These are phyloP conservation scores for Micrastur ruficollis DNA, from an alignment of 2,797 vertebrate genomes.

Conservation along the genomic window DNA sequence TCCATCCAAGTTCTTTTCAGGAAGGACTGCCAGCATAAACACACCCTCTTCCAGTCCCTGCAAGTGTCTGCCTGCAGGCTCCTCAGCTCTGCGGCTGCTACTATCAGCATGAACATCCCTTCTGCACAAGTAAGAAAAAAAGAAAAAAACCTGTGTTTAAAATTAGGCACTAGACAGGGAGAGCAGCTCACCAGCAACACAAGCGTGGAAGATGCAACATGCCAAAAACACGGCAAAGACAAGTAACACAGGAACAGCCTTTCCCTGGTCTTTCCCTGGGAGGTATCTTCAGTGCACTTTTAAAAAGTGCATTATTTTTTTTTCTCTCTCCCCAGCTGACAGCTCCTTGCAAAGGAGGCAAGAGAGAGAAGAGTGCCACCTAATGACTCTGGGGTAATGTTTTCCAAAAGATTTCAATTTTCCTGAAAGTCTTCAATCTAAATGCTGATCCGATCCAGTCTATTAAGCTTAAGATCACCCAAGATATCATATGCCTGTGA, in stretches of 20 bases:
- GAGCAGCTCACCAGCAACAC: background rate
- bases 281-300: background rate
- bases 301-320: background rate
- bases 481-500: accelerated
- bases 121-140: background rate
- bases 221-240: background rate
- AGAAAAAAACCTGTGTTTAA: background rate
- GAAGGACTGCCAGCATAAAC: background rate
- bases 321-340: background rate
- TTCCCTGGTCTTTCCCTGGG: background rate
- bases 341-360: background rate
- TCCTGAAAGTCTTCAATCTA: background rate
- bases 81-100: background rate
- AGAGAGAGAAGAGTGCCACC: background rate
- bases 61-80: background rate
- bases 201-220: background rate
- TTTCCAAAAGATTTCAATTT: background rate
- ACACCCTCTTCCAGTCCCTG: background rate
- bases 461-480: background rate
- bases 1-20: background rate
- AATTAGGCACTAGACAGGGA: background rate
- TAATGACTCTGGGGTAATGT: background rate
- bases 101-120: background rate
- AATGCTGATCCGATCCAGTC: background rate
- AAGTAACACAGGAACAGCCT: background rate